Evolutionary conservation across 2,888 invertebrate genomes (phyloP), one percentile per base, ranked within the genome.

Genomic region (Eudasyphora cyanicolor): DNA sequence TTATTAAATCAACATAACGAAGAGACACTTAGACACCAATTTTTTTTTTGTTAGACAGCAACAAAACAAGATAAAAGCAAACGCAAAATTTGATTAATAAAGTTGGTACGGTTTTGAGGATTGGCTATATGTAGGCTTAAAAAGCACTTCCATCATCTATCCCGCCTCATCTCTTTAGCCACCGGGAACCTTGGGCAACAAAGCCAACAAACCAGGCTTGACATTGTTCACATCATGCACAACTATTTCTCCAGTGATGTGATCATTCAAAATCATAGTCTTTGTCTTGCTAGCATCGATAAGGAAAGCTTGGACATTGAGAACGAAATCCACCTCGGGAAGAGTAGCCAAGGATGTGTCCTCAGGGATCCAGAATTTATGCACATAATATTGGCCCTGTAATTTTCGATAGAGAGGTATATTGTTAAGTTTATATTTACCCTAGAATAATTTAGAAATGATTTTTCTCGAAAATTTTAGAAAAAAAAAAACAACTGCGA

Each of bases 301-400:
- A 27, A 86, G 87, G 62, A 85, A 86, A 6, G 87, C 88, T 21
- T 87, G 81, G 49, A 88, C 84, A 12, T 82, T 81, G 0, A 91
- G 79, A 0, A 89, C 88, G 29, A 90, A 90, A 27, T 91, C 89
- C 2, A 90, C 42, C 19, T 91, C 91, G 0, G 91, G 90, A 14
- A 90, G 77, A 0, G 86, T 88, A 5, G 89, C 86, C 6, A 88
- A 86, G 0, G 90, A 84, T 12, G 90, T 85, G 74, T 92, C 91
- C 82, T 91, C 91, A 6, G 91, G 91, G 86, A 89, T 87, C 91
- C 92, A 91, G 81, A 91, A 85, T 64, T 88, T 90, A 67, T 89
- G 89, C 69, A 91, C 82, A 19, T 75, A 88, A 79, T 91, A 91
- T 32, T 88, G 71, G 8, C 91, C 92, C 91, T 91, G 87, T 45